A percentile compares a stretch with the other conserved stretches of the same genome.
These are phyloP conservation scores for Diaphora mendica DNA, from an alignment of 2,888 invertebrate genomes.

Conservation along the genomic window DNA sequence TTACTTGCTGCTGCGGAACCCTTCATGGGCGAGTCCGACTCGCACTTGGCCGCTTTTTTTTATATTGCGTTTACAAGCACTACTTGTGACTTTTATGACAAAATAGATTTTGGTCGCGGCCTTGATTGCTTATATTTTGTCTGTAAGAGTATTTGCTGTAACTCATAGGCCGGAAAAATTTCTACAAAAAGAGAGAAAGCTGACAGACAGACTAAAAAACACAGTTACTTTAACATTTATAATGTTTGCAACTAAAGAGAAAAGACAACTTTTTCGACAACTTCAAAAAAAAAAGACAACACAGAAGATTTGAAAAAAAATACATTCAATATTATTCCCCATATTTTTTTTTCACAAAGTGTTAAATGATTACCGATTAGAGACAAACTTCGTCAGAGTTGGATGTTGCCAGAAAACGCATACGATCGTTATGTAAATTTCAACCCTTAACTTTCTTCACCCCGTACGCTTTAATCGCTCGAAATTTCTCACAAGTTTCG, in stretches of 20 bases:
- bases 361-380: constrained; percentile 45
- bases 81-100: too few relatives aligned
- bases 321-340: constrained; percentile 5
- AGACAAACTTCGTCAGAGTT: constrained; percentile 29
- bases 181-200: too few relatives aligned
- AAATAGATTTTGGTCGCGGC: too few relatives aligned
- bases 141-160: too few relatives aligned
- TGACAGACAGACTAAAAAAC: background rate
- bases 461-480: constrained; percentile 78
- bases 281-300: too few relatives aligned
- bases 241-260: background rate
- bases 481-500: constrained; percentile 76
- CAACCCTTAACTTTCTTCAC: constrained; percentile 81
- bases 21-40: too few relatives aligned
- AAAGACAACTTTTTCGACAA: background rate
- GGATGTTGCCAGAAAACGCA: constrained; percentile 46
- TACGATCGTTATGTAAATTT: constrained; percentile 79
- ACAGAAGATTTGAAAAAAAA: background rate
- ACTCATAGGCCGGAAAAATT: too few relatives aligned
- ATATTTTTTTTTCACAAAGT: constrained; percentile 27
- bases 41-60: too few relatives aligned
- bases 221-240: background rate
- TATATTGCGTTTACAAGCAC: too few relatives aligned
- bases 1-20: too few relatives aligned
- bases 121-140: too few relatives aligned